Base-by-base conservation (phyloP, 2,888 invertebrate genomes). In the Laothoe populi region DNA sequence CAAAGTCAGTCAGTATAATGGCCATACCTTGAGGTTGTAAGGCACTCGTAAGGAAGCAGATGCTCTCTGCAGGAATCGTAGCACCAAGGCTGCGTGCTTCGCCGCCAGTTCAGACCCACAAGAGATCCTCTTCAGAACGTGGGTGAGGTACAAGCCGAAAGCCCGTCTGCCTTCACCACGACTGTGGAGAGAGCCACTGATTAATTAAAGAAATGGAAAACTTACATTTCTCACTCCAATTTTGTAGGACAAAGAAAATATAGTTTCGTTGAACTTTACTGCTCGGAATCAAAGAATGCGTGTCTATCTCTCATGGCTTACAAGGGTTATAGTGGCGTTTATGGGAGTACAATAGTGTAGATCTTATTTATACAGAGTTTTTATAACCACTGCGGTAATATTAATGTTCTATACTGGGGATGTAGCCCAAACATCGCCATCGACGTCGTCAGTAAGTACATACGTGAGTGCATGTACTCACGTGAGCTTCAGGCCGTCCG, bases 131-230 rank as follows among this genome's bases (percentile, higher is more conserved):
- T 95, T 95, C 72, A 97, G 87, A 64, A 97, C 94, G 80, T 95
- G 95, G 69, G 95, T 95, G 66, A 97, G 93, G 90, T 96, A 97
- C 74, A 96, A 93, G 0, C 96, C 95, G 84, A 97, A 97, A 0
- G 96, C 95, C 83, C 95, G 96, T 5, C 97, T 94, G 0, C 96
- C 95, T 81, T 97, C 96, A 63, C 94, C 94, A 85, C 93, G 93
- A 16, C 95, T 95, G 87, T 1, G 8, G 7, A 31, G 31, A 5
- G 31, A 31, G n/a, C n/a, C n/a, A n/a, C n/a, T n/a, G n/a, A n/a
- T n/a, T n/a, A n/a, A n/a, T n/a, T n/a, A n/a, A n/a, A n/a, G n/a
- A n/a, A n/a, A n/a, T n/a, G n/a, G n/a, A n/a, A n/a, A n/a, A n/a
- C n/a, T n/a, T n/a, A n/a, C n/a, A n/a, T n/a, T n/a, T n/a, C n/a